These are phyloP conservation scores for Pogona vitticeps DNA, from an alignment of 2,113 vertebrate genomes.

Conservation along the genomic window DNA sequence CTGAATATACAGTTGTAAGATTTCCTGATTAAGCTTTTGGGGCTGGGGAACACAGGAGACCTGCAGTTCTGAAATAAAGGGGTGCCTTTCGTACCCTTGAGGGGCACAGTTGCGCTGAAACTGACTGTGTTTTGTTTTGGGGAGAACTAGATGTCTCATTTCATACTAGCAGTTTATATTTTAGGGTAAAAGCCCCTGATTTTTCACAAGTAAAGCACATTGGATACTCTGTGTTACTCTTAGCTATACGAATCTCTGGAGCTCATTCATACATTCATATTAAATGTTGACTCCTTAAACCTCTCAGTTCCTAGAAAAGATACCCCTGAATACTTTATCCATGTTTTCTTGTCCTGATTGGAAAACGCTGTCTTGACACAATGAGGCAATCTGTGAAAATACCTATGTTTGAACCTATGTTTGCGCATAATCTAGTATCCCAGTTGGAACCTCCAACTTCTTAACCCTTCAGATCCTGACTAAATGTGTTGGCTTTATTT, in stretches of 20 bases:
- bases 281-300: background rate
- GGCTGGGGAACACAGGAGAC: background rate
- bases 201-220: background rate
- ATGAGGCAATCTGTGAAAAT: too few relatives aligned
- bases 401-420: too few relatives aligned
- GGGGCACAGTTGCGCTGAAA: background rate
- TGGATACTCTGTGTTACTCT: background rate
- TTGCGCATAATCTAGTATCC: too few relatives aligned
- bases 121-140: background rate
- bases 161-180: background rate
- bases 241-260: background rate
- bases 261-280: background rate
- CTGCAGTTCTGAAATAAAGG: background rate
- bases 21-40: background rate
- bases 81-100: fast-evolving
- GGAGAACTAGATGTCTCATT: background rate
- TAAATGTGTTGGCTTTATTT: too few relatives aligned
- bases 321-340: too few relatives aligned
- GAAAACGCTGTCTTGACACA: too few relatives aligned
- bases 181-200: background rate
- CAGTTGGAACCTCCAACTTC: too few relatives aligned
- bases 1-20: too few relatives aligned
- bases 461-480: too few relatives aligned
- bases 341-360: too few relatives aligned
- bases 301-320: background rate